Base-by-base conservation (phyloP, 2,113 vertebrate species). In the Catharus fuscescens region DNA sequence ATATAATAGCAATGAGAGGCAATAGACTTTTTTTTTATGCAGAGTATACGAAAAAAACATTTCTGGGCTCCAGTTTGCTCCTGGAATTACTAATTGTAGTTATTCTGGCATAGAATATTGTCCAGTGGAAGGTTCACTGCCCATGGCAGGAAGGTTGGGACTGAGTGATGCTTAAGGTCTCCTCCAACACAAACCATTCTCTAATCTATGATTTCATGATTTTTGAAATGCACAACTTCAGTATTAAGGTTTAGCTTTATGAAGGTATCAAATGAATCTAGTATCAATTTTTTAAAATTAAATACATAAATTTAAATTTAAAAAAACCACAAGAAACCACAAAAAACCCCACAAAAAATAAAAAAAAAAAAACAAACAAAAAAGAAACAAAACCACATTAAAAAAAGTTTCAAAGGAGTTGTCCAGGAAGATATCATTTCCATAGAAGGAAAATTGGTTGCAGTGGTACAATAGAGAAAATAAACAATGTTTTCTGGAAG, bases 1-100 rank as follows among this genome's bases (percentile, higher is more conserved):
- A 91, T 92, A 29, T 32, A 78, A 74, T 36, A 90, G 28, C 42
- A 48, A 80, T 69, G 47, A 74, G 64, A 70, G 70, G 54, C 50
- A 61, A n/a, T 50, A 59, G 56, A 34, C 4, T 18, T 56, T 40
- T 77, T n/a, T 77, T n/a, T 36, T 32, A 61, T 65, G 71, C 34
- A 59, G 52, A 78, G 11, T 52, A 5, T 47, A 66, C 34, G 31
- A 47, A 47, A 89, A 89, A 26, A 60, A 36, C 67, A 38, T 64
- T 77, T 87, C 65, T 67, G 60, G 18, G 72, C 80, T 78, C 47
- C 18, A 67, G 20, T 60, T 96, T 84, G 12, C 47, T 72, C 20
- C 29, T 60, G 42, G 20, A 71, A 85, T 87, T 71, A 29, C 10
- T 67, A 52, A 89, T 70, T 53, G 53, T 18, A 65, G 14, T 38